Conservation (phyloP, 92 coral and sea anemone genomes). For the Porites lobata region DNA sequence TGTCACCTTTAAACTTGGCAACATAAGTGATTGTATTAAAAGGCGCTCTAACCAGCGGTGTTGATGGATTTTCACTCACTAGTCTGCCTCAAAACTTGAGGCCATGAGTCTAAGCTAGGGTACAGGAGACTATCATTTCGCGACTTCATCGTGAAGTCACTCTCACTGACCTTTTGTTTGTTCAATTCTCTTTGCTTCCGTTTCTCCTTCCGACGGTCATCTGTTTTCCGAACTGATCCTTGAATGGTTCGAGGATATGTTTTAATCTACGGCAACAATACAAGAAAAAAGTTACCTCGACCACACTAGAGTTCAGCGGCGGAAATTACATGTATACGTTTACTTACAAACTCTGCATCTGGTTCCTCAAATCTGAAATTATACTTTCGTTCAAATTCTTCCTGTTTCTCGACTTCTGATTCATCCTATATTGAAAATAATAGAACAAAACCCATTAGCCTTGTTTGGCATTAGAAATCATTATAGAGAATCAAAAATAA, state of each 20-base stretch:
- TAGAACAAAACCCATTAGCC: neutral
- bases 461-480: too few relatives aligned
- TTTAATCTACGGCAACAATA: constrained; percentile 73
- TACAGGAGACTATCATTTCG: too few relatives aligned
- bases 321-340: neutral
- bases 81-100: too few relatives aligned
- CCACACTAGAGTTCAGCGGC: too few relatives aligned
- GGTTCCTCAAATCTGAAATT: constrained; percentile 98
- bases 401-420: constrained; percentile 88
- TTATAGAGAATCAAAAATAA: too few relatives aligned
- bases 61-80: too few relatives aligned
- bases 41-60: too few relatives aligned
- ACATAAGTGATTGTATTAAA: too few relatives aligned
- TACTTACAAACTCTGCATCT: constrained; percentile 90
- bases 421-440: constrained; percentile 73
- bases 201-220: constrained; percentile 87
- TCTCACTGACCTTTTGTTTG: constrained; percentile 79
- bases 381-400: constrained; percentile 93
- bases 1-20: too few relatives aligned
- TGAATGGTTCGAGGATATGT: constrained; percentile 93
- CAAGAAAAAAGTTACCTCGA: neutral
- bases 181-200: constrained; percentile 83
- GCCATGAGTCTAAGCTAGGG: too few relatives aligned
- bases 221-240: constrained; percentile 90
- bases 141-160: too few relatives aligned